Base-by-base conservation (phyloP, 2,888 invertebrate genomes). In the Monoplex corrugatus region DNA sequence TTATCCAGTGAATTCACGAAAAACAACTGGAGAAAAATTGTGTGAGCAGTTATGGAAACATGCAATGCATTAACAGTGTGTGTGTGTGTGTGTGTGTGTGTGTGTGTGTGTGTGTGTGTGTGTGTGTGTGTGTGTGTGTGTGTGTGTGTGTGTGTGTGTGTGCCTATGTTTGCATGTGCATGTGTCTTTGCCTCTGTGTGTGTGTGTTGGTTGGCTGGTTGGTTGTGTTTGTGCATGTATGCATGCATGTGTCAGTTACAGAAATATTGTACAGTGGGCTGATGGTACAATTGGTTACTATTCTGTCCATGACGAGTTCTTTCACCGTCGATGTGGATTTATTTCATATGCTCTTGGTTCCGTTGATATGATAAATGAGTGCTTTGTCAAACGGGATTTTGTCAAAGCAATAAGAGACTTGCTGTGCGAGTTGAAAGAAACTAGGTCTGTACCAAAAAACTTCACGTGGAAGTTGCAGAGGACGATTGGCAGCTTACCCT, bases 191-290 rank as follows among this genome's bases (percentile, higher is more conserved):
- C 32, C 13, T 75, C 2, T n/a, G 32, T 75, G 75, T 75, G 32
- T 75, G 10, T 72, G 10, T 72, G 72, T 28, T 23, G 6, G 72
- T 28, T 28, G 72, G 6, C 13, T 75, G 75, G 13, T 23, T 38
- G 35, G 23, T 23, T 35, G 80, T 32, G 40, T 32, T 6, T 32
- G 80, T 2, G 78, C 40, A 16, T 44, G 43, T 28, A n/a, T 82
- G 5, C n/a, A n/a, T 43, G 28, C n/a, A n/a, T 43, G 82, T 82
- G 28, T 19, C 82, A 82, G 82, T 82, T 82, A 45, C 82, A 82
- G 82, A 38, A 43, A 44, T 28, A 8, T 82, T 28, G n/a, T 44
- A 43, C 8, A n/a, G 6, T 82, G 45, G 82, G 45, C 82, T 19
- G 75, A 75, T 23, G 38, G 19, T n/a, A 75, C 75, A 35, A 75